A percentile compares a stretch with the other conserved stretches of the same genome.
These are phyloP conservation scores for Athalia circularis DNA, from an alignment of 2,888 invertebrate species.

Conservation along the genomic window DNA sequence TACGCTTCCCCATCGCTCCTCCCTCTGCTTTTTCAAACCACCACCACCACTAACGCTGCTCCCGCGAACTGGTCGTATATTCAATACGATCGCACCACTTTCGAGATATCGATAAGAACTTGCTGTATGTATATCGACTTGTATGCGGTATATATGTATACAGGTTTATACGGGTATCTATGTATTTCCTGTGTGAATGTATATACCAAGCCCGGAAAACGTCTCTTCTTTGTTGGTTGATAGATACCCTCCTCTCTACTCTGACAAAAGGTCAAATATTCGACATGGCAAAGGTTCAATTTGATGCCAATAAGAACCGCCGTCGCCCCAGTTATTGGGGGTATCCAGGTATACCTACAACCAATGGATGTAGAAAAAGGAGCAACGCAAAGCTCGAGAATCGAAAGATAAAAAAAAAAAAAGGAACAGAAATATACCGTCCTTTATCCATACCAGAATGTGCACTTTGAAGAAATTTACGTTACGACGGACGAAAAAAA, in stretches of 20 bases:
- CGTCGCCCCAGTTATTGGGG: neutral
- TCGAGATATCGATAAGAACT: conserved; percentile 66
- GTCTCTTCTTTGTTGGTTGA: conserved; percentile 62
- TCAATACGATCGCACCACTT: conserved; percentile 53
- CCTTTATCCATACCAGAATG: too few species aligned
- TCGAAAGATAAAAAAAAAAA: neutral
- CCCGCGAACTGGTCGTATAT: conserved; percentile 28
- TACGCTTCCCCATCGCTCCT: conserved; percentile 21
- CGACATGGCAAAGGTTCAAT: conserved; percentile 61
- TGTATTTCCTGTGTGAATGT: too few species aligned
- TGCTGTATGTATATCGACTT: neutral
- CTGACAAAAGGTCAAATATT: conserved; percentile 62
- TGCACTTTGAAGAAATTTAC: too few species aligned
- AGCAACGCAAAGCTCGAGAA: neutral
- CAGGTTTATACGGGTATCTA: too few species aligned
- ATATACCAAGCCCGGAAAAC: neutral
- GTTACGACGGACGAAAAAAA: too few species aligned
- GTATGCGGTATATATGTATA: too few species aligned
- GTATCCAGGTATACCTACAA: neutral
- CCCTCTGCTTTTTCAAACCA: conserved; percentile 47
- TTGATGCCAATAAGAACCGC: conserved; percentile 63
- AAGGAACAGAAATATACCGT: neutral
- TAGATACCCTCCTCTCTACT: conserved; percentile 61
- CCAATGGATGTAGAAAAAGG: neutral
- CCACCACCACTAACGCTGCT: conserved; percentile 32